Percentiles rank a stretch among this genome's conserved stretches.
phyloP scores from a whole-genome alignment of 2,797 vertebrate species.

The Anabas testudineus region DNA sequence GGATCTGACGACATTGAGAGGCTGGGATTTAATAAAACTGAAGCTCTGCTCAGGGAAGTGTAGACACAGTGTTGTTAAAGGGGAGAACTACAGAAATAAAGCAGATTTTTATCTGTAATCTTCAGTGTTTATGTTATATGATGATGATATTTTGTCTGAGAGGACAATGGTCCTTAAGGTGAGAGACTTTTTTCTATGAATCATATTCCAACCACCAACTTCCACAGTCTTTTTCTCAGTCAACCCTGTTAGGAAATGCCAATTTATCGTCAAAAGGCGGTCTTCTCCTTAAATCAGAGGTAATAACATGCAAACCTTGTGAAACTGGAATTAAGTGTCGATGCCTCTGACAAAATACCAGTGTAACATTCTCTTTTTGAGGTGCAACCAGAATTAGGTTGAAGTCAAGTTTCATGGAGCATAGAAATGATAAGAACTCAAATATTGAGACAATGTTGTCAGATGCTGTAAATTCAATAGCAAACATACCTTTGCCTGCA shows the following conservation, averaged over 20 bases:
- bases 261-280: not conserved
- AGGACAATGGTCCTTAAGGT: slow-evolving; percentile 3
- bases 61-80: slow-evolving; percentile 51
- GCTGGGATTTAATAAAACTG: slow-evolving; percentile 27
- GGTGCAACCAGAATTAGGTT: slow-evolving; percentile 28
- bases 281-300: slow-evolving; percentile 9
- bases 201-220: not conserved
- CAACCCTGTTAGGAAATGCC: slow-evolving; percentile 4
- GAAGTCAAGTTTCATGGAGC: slow-evolving; percentile 14
- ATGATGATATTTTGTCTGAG: not conserved
- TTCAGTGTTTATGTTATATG: not conserved
- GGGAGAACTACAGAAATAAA: slow-evolving; percentile 31
- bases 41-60: slow-evolving; percentile 25
- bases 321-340: slow-evolving; percentile 15
- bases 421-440: not conserved
- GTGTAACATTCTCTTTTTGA: slow-evolving; percentile 1
- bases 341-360: slow-evolving; percentile 7
- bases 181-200: slow-evolving; percentile 2
- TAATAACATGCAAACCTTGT: slow-evolving; percentile 2
- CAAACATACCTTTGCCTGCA: slow-evolving; percentile 6
- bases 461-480: slow-evolving; percentile 4
- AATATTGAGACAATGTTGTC: slow-evolving; percentile 19
- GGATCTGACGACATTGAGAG: slow-evolving; percentile 35
- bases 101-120: not conserved
- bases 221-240: not conserved